phyloP scores from a whole-genome alignment of 2,113 vertebrate genomes.

The Amphilophus citrinellus region DNA sequence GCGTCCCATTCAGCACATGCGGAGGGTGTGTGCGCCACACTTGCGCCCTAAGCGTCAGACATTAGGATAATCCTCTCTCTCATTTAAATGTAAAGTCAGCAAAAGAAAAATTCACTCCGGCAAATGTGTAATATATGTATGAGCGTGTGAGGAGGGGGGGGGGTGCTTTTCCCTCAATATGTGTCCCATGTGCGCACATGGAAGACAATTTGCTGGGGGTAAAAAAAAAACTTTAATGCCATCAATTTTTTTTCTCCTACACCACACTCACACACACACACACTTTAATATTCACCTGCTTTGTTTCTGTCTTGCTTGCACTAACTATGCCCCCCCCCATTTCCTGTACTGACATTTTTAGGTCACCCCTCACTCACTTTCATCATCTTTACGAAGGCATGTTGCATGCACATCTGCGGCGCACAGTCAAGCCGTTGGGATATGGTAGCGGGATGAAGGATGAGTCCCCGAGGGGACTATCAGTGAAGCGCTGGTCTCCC shows the following conservation, averaged over 20 bases:
- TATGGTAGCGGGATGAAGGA: conserved; percentile 45
- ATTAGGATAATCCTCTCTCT: conserved; percentile 75
- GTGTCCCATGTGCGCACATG: conserved; percentile 27
- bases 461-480: conserved; percentile 53
- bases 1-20: conserved; percentile 30
- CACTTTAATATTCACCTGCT: conserved; percentile 27
- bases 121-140: conserved; percentile 54
- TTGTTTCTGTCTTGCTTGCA: conserved; percentile 13
- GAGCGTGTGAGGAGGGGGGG: neutral
- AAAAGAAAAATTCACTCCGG: conserved; percentile 68
- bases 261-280: neutral
- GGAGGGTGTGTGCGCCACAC: conserved; percentile 25
- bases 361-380: conserved; percentile 77
- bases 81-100: conserved; percentile 82
- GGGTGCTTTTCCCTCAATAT: neutral
- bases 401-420: conserved; percentile 23
- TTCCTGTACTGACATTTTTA: conserved; percentile 75
- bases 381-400: conserved; percentile 53
- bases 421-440: conserved; percentile 49
- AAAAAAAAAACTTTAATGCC: conserved; percentile 19
- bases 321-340: neutral
- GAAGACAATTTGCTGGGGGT: conserved; percentile 27
- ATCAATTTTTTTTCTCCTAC: conserved; percentile 5
- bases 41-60: conserved; percentile 69
- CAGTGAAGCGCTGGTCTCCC: conserved; percentile 52